Base-by-base conservation (phyloP, 2,113 vertebrate genomes). In the Pontoporia blainvillei region DNA sequence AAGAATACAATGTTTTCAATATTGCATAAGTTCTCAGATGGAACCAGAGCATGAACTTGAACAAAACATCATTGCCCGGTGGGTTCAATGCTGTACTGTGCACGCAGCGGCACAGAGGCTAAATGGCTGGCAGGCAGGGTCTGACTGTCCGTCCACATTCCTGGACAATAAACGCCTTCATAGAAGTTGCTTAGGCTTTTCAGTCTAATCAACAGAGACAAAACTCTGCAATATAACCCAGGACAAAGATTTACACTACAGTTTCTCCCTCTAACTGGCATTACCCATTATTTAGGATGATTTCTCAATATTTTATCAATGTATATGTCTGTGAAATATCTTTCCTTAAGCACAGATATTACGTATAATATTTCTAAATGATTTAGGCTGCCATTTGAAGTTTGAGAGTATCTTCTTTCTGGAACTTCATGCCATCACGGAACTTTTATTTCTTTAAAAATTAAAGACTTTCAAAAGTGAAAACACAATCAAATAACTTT, bases 251-350 rank as follows among this genome's bases (percentile, higher is more conserved):
- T 62, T 52, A 76, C 11, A 25, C 20, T 36, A 49, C 52, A 81
- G 11, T 86, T 96, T 79, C 12, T 66, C 20, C 57, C 84, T 96
- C 29, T 71, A 61, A 15, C 78, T 82, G 27, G 2, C 5, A 95
- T 73, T 8, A 71, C 96, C 6, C 44, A 95, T 95, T 96, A 97
- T 97, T 98, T 86, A 90, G 1, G 8, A 57, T 64, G 62, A 88
- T 96, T 94, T 96, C 83, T 95, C 79, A 93, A 90, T 95, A 96
- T 97, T 96, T 94, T 96, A 96, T 72, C 54, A 96, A 94, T 31
- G 49, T 31, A n/a, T 81, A 83, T 57, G 6, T 82, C 85, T 96
- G 15, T 54, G 39, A 86, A 61, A 27, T 1, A n/a, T 91, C 54
- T 92, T 92, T 85, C 54, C 62, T 96, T 41, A 59, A 41, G 34